Evolutionary conservation across 37 sponge, comb jelly and placozoan genomes (phyloP).

Genomic region (Aplysina aerophoba): DNA sequence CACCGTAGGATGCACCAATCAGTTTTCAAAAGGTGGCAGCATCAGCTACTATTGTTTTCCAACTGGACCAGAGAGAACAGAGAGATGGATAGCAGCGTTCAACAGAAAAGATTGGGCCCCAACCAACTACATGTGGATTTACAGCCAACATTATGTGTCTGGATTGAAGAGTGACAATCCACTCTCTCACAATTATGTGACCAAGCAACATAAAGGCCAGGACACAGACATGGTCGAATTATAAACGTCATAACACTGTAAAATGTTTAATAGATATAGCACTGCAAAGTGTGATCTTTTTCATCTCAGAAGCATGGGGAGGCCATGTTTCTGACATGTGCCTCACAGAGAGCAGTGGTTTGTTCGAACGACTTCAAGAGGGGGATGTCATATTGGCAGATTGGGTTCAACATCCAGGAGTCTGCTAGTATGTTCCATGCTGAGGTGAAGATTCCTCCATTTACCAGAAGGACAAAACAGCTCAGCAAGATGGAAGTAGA

Average conservation of each 20-base stretch:
- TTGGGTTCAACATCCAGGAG: slow-evolving; percentile 54
- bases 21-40: no score
- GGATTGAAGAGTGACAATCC: no score
- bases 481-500: slow-evolving; percentile 46
- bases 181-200: no score
- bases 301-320: slow-evolving; percentile 47
- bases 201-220: slow-evolving; percentile 47
- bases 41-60: no score
- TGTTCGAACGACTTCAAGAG: background rate
- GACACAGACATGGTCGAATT: slow-evolving; percentile 56
- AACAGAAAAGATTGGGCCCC: no score
- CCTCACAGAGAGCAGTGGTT: no score
- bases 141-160: no score
- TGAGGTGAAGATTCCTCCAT: slow-evolving; percentile 62
- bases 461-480: slow-evolving; percentile 57
- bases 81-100: no score
- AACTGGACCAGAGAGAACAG: no score
- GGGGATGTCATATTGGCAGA: slow-evolving; percentile 62
- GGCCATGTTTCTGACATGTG: slow-evolving; percentile 60
- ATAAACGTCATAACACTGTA: slow-evolving; percentile 55
- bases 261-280: slow-evolving; percentile 52
- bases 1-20: no score
- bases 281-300: slow-evolving; percentile 61
- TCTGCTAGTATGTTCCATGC: slow-evolving; percentile 26
- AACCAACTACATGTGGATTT: no score